These are phyloP conservation scores for Platycercus adscitus DNA, from an alignment of 2,113 vertebrate species.

Conservation along the genomic window DNA sequence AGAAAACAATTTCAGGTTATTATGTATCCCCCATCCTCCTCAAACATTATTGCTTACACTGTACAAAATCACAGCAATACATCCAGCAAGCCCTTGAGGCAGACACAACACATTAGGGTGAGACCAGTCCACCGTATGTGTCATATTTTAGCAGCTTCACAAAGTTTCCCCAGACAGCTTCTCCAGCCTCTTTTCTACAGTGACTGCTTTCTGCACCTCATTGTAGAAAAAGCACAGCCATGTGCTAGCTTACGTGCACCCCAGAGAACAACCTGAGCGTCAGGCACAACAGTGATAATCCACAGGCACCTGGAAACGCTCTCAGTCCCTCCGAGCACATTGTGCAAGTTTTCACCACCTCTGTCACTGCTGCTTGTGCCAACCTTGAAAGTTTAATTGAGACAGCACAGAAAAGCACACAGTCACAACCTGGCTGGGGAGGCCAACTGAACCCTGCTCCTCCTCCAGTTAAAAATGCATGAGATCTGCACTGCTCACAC, in stretches of 20 bases:
- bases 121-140: neutral
- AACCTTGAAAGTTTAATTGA: neutral
- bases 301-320: neutral
- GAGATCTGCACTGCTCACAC: neutral
- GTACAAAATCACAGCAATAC: neutral
- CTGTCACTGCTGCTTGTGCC: neutral
- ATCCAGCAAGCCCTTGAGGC: neutral
- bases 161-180: neutral
- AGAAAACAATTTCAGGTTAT: neutral
- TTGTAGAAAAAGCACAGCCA: neutral
- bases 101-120: neutral
- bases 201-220: neutral
- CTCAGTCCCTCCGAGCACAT: neutral
- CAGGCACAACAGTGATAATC: slow-evolving; percentile 26
- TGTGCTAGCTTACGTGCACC: neutral
- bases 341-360: neutral
- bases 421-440: neutral
- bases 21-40: neutral
- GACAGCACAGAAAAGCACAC: neutral
- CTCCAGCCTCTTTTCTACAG: neutral
- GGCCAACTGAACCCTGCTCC: neutral
- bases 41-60: neutral
- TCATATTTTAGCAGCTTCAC: neutral
- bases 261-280: neutral
- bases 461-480: neutral